Evolutionary conservation across 2,797 vertebrate genomes (phyloP).

Genomic region (Myotis daubentonii): DNA sequence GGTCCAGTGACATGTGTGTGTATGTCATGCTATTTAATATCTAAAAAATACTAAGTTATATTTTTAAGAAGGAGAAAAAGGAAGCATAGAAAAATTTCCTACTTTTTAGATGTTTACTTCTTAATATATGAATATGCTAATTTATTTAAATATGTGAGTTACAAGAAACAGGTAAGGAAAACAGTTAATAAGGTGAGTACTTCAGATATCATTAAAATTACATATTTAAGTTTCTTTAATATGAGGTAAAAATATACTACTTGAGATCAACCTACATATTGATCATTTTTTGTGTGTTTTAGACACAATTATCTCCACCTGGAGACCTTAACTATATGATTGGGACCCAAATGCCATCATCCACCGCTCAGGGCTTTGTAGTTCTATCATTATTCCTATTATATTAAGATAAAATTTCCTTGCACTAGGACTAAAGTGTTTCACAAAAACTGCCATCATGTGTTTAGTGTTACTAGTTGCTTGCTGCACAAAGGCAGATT

Average conservation of each 20-base stretch:
- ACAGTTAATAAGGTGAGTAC: neutral
- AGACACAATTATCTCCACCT: neutral
- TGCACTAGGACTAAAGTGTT: neutral
- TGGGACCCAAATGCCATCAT: neutral
- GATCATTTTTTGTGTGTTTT: neutral
- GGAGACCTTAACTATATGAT: neutral
- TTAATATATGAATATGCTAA: neutral
- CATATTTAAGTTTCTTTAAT: neutral
- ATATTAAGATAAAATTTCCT: neutral
- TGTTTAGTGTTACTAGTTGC: neutral
- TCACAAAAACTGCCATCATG: neutral
- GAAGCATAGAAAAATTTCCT: neutral
- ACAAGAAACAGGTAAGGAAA: neutral
- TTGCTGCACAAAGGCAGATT: neutral
- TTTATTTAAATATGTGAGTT: neutral
- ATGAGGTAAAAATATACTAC: neutral
- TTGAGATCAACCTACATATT: neutral
- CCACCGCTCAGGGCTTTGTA: neutral
- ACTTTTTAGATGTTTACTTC: neutral
- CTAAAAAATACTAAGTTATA: neutral
- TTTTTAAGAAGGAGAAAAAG: neutral
- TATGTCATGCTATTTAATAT: neutral
- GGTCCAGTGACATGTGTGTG: neutral
- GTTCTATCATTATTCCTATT: neutral
- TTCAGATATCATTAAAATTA: neutral